Conservation (phyloP, 2,113 vertebrate species). For the Nesogale talazaci region DNA sequence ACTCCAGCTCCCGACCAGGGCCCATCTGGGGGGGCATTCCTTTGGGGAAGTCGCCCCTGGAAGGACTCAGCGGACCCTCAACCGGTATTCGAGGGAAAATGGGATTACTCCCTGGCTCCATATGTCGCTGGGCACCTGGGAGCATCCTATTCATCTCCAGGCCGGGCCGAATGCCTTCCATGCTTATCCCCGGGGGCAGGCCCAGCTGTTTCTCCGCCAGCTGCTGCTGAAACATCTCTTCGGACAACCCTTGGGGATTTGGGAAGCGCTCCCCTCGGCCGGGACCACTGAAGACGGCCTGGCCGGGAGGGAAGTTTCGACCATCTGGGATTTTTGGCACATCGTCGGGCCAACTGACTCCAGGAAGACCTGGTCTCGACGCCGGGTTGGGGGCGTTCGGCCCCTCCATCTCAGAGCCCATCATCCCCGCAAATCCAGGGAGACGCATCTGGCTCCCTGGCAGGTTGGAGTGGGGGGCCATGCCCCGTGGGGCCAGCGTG, state of each 20-base stretch:
- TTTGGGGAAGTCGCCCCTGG: slow-evolving; percentile 93
- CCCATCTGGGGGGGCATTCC: slow-evolving; percentile 88
- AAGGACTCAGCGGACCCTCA: slow-evolving; percentile 97
- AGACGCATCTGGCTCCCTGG: slow-evolving; percentile 93
- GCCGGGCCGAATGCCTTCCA: slow-evolving; percentile 88
- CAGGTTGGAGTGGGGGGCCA: slow-evolving; percentile 92
- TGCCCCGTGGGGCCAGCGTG: slow-evolving; percentile 93
- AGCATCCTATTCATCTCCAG: slow-evolving; percentile 96
- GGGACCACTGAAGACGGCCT: slow-evolving; percentile 95
- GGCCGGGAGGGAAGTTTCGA: slow-evolving; percentile 94
- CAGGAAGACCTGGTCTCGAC: slow-evolving; percentile 91
- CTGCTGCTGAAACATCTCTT: slow-evolving; percentile 97
- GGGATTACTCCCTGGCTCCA: slow-evolving; percentile 93
- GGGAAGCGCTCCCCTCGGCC: slow-evolving; percentile 97
- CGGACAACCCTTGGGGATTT: slow-evolving; percentile 93
- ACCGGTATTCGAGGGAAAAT: slow-evolving; percentile 96
- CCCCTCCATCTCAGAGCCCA: slow-evolving; percentile 97
- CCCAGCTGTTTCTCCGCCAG: slow-evolving; percentile 95
- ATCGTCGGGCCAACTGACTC: slow-evolving; percentile 97
- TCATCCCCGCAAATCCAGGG: slow-evolving; percentile 96
- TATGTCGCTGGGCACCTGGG: slow-evolving; percentile 91
- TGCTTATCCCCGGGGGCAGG: slow-evolving; percentile 93
- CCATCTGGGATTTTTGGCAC: slow-evolving; percentile 97
- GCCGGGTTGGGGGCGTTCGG: slow-evolving; percentile 89
- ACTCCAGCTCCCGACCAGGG: slow-evolving; percentile 91